Conservation (phyloP, 2,888 invertebrate species). For the Sinopyrophorus schimmeli region DNA sequence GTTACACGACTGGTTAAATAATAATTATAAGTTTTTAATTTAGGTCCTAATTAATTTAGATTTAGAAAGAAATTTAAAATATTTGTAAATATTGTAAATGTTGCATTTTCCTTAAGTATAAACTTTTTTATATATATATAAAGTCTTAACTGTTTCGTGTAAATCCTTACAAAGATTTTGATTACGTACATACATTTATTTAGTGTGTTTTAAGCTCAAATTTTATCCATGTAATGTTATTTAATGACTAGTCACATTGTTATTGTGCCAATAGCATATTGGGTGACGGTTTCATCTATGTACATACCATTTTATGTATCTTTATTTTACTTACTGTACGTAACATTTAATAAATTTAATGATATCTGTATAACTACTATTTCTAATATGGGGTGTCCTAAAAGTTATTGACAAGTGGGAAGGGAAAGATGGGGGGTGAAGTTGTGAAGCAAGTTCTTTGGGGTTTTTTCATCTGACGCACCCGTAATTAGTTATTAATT, state of each 20-base stretch:
- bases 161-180: slow-evolving; percentile 11
- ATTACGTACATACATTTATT: slow-evolving; percentile 3
- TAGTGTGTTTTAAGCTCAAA: slow-evolving; percentile 23
- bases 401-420: no score
- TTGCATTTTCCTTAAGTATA: slow-evolving; percentile 14
- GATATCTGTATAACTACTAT: no score
- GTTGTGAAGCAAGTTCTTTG: no score
- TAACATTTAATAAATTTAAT: slow-evolving; percentile 28
- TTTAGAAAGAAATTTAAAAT: no score
- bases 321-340: slow-evolving; percentile 34
- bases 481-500: no score
- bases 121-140: slow-evolving; percentile 4
- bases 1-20: slow-evolving; percentile 23
- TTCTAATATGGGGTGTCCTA: no score
- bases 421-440: no score
- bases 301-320: slow-evolving; percentile 36
- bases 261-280: slow-evolving; percentile 41
- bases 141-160: slow-evolving; percentile 8
- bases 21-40: not conserved
- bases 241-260: slow-evolving; percentile 42
- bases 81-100: slow-evolving; percentile 41
- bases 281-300: slow-evolving; percentile 36
- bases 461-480: no score
- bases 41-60: not conserved
- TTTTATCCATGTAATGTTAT: slow-evolving; percentile 21